These are phyloP conservation scores for Batillaria attramentaria DNA, from an alignment of 1,140 invertebrate genomes.

Conservation along the genomic window DNA sequence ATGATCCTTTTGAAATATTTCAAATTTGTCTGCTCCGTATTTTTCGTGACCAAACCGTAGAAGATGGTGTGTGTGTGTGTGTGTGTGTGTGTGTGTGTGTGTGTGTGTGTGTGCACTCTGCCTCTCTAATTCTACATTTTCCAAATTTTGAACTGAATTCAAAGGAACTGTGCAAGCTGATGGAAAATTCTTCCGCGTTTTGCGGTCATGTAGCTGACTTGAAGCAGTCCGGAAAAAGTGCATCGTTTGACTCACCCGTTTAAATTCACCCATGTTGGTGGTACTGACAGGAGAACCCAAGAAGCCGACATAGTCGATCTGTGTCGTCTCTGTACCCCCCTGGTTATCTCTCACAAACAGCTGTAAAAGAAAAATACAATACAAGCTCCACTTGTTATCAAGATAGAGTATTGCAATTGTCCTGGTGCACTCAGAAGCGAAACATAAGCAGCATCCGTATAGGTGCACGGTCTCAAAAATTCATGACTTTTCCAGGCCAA, in stretches of 20 bases:
- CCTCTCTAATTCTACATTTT: too few species aligned
- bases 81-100: not conserved
- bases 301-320: conserved; percentile 65
- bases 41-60: too few species aligned
- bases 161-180: too few species aligned
- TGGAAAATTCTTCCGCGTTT: too few species aligned
- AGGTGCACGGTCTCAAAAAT: too few species aligned
- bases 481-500: too few species aligned
- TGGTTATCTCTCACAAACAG: conserved; percentile 97
- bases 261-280: conserved; percentile 70
- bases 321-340: conserved; percentile 85
- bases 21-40: too few species aligned
- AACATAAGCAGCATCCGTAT: not conserved
- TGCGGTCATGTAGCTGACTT: too few species aligned
- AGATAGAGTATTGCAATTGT: too few species aligned
- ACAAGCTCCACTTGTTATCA: not conserved
- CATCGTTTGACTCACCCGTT: conserved; percentile 65
- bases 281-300: conserved; percentile 60
- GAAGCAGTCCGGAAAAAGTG: too few species aligned
- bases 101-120: not conserved
- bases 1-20: too few species aligned
- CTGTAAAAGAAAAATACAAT: conserved; percentile 66
- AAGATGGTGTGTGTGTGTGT: not conserved
- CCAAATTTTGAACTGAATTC: too few species aligned
- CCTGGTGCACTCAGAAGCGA: not conserved